Evolutionary conservation across 1,140 invertebrate genomes (phyloP), one percentile per base, ranked within the genome.

Genomic region (Bombus sibiricus): DNA sequence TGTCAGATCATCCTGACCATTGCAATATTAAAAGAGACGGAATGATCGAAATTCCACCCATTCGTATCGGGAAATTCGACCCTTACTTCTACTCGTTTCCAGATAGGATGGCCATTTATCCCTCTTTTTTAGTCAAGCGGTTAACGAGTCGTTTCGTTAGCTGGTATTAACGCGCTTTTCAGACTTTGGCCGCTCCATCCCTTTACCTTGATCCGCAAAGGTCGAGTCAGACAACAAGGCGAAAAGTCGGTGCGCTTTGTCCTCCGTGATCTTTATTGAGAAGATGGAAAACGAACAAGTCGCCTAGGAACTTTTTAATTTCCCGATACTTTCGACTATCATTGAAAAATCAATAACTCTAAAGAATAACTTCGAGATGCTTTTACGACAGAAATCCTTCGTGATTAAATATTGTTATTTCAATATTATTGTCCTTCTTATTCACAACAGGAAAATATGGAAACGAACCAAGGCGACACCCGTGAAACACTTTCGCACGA

Each of bases 71-170:
- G 28, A 62, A 62, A 62, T 22, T 10, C 25, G 59, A 62, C 10
- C 28, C 10, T n/a, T 28, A 28, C 12, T 62, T 62, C 59, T n/a
- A 47, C 43, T 32, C 34, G 28, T 77, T 32, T 22, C 2, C 9
- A 62, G 34, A 25, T 41, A 57, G 57, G 72, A 13, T 59, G 9
- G 4, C 13, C 53, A 25, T 73, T 41, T 74, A 18, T 47, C 57
- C 32, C 37, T 82, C 32, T 74, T 64, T 57, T 81, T 57, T 32
- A n/a, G 28, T 74, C 74, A 39, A 28, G 9, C 59, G 37, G 59
- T 37, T 86, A 86, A 86, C 82, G 72, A 72, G 62, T 74, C 53
- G 62, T 81, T 75, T 68, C 80, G 62, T 66, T 39, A 32, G 34
- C 28, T 57, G 18, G n/a, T 47, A 79, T n/a, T n/a, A n/a, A 47